Base-by-base conservation (phyloP, 2,797 vertebrate species). In the Xiphorhynchus erythropygius region DNA sequence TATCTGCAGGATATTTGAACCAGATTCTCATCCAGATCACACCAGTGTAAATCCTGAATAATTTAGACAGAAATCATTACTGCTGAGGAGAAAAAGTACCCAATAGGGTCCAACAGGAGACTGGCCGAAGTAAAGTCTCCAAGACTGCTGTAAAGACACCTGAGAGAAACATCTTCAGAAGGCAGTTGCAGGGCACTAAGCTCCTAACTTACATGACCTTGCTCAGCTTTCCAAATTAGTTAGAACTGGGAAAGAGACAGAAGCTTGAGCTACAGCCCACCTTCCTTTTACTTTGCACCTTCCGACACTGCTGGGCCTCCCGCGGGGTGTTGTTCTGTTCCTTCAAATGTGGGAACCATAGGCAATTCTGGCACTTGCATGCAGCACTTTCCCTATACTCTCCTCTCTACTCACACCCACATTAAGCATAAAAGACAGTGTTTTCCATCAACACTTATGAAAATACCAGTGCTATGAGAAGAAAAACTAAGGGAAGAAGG, bases 381-480 rank as follows among this genome's bases (percentile, higher is more conserved):
- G 82, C 30, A 92, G 69, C 75, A 64, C 69, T 89, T 81, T 65
- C 64, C 70, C 41, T 85, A 91, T 85, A 87, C 42, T 94, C 65
- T 92, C 50, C 63, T 47, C 77, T 89, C 83, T 73, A 47, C 70
- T 93, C 80, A 93, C 80, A 95, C 78, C 80, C 89, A 87, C 83
- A 84, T 89, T 88, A 88, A 86, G 83, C 67, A 84, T 67, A 87
- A 78, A 95, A 92, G 84, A 95, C 84, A 89, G 56, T 87, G 71
- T 94, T 91, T 96, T 96, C 91, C 85, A 84, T 88, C 92, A 96
- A 79, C 82, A 88, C 59, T 74, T 97, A 95, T 74, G 86, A 84
- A 96, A 90, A 73, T 82, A 52, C 80, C 87, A 93, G 83, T 86
- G 73, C 55, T 88, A 63, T 35, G 65, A 89, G 88, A 93, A 88